phyloP scores from a whole-genome alignment of 1,140 invertebrate genomes.

The Euwallacea fornicatus region DNA sequence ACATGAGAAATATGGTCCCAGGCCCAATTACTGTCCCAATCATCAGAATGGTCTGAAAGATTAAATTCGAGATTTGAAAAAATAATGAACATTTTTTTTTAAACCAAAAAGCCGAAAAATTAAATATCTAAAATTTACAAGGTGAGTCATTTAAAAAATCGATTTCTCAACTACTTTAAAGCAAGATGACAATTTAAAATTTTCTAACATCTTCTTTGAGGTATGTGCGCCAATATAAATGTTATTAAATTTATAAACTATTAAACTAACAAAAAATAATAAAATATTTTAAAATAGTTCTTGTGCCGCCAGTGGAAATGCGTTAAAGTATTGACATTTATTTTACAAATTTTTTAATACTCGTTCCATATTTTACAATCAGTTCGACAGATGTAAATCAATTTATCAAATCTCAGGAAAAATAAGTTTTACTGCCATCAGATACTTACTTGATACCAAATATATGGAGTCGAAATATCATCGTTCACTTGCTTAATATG shows the following conservation, averaged over 20 bases:
- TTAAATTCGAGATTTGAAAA: neutral
- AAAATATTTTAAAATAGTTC: too few species aligned
- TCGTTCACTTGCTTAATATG: conserved; percentile 79
- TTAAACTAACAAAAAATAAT: neutral
- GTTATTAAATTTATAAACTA: neutral
- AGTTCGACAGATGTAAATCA: neutral
- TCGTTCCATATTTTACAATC: too few species aligned
- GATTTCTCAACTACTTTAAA: neutral
- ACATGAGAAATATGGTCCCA: conserved; percentile 87
- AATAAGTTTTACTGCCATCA: neutral
- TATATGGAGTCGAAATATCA: conserved; percentile 82
- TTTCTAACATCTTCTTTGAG: too few species aligned
- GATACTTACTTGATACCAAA: conserved; percentile 72
- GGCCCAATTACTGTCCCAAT: conserved; percentile 78
- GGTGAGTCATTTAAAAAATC: neutral
- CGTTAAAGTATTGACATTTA: too few species aligned
- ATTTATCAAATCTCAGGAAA: neutral
- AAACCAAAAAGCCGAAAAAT: too few species aligned
- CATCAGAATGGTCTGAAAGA: conserved; percentile 56
- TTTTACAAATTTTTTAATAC: too few species aligned
- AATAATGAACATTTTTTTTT: too few species aligned
- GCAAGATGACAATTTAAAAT: too few species aligned
- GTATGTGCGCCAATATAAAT: neutral
- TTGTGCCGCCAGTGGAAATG: too few species aligned
- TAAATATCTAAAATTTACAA: too few species aligned